Percentiles rank a stretch among this genome's conserved stretches.
phyloP scores from a whole-genome alignment of 92 coral and sea anemone species.

The Anthopleura xanthogrammica region DNA sequence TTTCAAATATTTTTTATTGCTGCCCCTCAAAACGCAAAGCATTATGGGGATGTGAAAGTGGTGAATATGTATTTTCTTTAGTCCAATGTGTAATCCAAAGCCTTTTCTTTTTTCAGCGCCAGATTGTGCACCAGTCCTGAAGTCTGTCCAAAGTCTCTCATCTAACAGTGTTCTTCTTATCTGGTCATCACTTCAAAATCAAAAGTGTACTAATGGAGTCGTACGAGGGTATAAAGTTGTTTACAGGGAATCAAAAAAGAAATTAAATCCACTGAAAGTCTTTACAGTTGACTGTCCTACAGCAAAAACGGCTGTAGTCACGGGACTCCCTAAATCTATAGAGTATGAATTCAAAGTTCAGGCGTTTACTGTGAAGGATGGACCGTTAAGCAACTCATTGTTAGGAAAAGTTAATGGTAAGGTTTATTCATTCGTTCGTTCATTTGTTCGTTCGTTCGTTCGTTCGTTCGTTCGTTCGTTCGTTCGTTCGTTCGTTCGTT shows the following conservation, averaged over 20 bases:
- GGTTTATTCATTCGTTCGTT: no score
- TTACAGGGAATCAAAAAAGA: conserved; percentile 27
- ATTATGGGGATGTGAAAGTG: no score
- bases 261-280: neutral
- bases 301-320: neutral
- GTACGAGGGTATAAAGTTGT: conserved; percentile 25
- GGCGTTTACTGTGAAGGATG: conserved; percentile 1
- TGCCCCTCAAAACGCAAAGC: no score
- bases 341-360: neutral
- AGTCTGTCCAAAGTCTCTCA: conserved; percentile 5
- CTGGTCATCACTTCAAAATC: conserved; percentile 20
- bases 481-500: no score
- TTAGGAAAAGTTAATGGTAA: neutral
- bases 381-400: neutral
- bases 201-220: conserved; percentile 17
- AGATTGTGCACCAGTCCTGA: conserved; percentile 14
- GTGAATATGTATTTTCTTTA: no score
- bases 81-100: no score
- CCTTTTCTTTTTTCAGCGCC: conserved; percentile 2
- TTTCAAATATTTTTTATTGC: no score
- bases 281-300: neutral
- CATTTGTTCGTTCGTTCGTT: no score
- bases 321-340: neutral
- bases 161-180: conserved; percentile 12
- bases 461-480: no score